A percentile compares a stretch with the other conserved stretches of the same genome.
Evolutionary conservation across 1,140 invertebrate species (phyloP).

Genomic region (Trachymyrmex septentrionalis): DNA sequence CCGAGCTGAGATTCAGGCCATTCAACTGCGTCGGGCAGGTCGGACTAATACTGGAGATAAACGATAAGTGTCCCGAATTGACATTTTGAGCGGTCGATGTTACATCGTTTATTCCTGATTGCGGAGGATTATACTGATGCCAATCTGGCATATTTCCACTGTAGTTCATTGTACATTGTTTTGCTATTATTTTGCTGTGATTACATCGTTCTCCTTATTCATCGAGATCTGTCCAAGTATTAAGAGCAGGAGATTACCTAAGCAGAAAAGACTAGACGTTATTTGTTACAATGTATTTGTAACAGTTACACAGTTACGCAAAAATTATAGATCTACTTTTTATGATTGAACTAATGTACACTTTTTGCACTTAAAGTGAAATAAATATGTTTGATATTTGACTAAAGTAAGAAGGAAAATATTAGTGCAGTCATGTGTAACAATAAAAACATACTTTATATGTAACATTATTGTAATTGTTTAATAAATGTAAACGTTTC

Average conservation of each 20-base stretch:
- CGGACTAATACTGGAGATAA: constrained; percentile 69
- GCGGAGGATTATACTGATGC: constrained; percentile 74
- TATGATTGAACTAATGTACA: too few species aligned
- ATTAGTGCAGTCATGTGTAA: too few species aligned
- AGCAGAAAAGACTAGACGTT: constrained; percentile 29
- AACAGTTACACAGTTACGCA: too few species aligned
- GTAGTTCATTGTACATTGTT: constrained; percentile 80
- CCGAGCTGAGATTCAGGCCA: constrained; percentile 49
- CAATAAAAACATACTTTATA: too few species aligned
- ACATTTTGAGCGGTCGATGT: constrained; percentile 72
- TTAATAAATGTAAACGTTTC: neutral
- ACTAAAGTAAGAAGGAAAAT: too few species aligned
- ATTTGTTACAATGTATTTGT: neutral
- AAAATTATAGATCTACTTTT: neutral
- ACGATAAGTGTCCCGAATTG: constrained; percentile 71
- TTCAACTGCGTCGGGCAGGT: constrained; percentile 62
- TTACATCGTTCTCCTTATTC: constrained; percentile 55
- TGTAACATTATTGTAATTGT: neutral
- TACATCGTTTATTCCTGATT: constrained; percentile 67
- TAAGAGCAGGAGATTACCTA: constrained; percentile 68
- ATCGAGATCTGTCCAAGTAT: constrained; percentile 26
- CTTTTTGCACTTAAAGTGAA: too few species aligned
- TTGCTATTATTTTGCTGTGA: constrained; percentile 57
- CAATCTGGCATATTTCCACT: constrained; percentile 76
- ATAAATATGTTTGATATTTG: too few species aligned